Conservation (phyloP, 2,113 vertebrate species). For the Sminthopsis crassicaudata region DNA sequence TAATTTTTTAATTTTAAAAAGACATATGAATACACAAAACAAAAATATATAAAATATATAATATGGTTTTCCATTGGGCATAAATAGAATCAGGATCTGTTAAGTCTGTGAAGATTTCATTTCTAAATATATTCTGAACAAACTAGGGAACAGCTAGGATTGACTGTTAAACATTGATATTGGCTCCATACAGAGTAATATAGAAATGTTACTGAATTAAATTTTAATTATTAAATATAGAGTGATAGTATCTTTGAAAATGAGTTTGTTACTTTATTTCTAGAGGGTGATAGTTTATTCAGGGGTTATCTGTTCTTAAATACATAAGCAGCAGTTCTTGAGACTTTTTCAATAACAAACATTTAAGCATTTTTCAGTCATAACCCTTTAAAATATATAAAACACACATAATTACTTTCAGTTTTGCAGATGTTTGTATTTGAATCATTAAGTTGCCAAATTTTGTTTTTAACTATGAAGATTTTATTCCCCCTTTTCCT, state of each 20-base stretch:
- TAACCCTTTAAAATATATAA: background rate
- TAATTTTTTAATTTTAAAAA: background rate
- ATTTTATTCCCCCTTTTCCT: background rate
- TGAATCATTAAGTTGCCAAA: background rate
- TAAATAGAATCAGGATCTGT: background rate
- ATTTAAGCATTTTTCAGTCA: background rate
- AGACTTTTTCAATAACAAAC: background rate
- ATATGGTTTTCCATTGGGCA: background rate
- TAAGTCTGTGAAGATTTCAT: background rate
- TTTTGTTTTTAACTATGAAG: background rate
- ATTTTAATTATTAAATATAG: background rate
- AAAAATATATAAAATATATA: background rate
- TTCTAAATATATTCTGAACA: background rate
- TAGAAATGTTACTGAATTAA: background rate
- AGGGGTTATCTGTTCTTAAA: background rate
- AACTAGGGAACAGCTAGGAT: background rate
- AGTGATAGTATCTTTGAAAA: background rate
- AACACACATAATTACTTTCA: background rate
- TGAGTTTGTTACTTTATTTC: background rate
- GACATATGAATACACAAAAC: no score
- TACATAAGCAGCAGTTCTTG: background rate
- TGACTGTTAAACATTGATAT: background rate
- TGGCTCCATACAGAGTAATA: background rate
- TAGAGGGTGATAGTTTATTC: background rate
- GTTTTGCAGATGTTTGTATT: background rate